Percentiles rank a stretch among this genome's conserved stretches.
Evolutionary conservation across 2,888 invertebrate species (phyloP).

Genomic region (Rhingia rostrata): DNA sequence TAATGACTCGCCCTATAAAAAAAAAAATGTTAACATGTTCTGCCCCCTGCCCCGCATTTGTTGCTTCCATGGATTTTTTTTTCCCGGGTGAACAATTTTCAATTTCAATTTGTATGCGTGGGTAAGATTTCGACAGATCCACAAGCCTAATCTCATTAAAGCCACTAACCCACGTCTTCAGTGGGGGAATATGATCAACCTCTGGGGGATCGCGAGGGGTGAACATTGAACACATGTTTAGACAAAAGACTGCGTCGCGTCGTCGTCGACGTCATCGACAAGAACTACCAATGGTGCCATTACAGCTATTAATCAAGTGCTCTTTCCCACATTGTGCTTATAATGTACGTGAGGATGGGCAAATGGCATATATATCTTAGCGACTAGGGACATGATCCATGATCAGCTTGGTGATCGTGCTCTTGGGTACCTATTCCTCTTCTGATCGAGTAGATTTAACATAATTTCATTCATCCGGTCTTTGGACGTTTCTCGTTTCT

Average conservation of each 20-base stretch:
- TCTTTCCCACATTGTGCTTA: conserved; percentile 46
- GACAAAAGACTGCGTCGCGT: background rate
- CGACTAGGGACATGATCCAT: background rate
- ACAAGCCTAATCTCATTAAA: no score
- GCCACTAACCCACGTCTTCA: no score
- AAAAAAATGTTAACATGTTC: background rate
- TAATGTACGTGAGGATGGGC: conserved; percentile 11
- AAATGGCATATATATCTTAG: background rate
- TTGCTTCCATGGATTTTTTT: background rate
- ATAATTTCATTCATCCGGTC: conserved; percentile 68
- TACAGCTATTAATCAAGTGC: conserved; percentile 64
- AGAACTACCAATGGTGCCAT: conserved; percentile 49
- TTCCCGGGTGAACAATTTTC: background rate
- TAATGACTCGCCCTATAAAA: conserved; percentile 40
- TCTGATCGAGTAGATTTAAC: conserved; percentile 57
- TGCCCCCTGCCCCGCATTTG: conserved; percentile 37
- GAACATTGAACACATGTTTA: background rate
- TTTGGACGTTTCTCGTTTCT: background rate
- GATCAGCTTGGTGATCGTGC: conserved; percentile 45
- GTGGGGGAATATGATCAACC: background rate
- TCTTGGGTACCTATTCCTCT: conserved; percentile 32
- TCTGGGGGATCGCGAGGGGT: background rate
- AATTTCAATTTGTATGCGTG: no score
- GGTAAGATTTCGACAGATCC: no score
- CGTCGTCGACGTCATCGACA: conserved; percentile 33